These are phyloP conservation scores for Uria lomvia DNA, from an alignment of 2,113 vertebrate species.

Conservation along the genomic window DNA sequence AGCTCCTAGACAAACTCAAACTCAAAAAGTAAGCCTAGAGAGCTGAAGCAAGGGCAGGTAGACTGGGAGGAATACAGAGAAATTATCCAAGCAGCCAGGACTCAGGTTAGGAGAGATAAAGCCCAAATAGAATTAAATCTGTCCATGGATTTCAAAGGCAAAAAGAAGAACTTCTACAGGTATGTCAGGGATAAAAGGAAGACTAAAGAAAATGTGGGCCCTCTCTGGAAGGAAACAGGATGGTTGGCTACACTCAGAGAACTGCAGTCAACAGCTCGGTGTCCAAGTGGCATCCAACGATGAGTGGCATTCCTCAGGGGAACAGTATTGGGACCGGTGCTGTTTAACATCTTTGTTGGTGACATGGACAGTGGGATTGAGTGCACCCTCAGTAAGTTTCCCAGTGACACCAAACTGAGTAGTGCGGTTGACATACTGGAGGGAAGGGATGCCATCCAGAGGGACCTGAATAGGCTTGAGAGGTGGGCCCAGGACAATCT, in stretches of 20 bases:
- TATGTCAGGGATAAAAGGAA: not conserved
- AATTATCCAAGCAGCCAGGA: not conserved
- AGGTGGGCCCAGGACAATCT: not conserved
- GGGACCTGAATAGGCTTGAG: not conserved
- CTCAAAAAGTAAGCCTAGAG: not conserved
- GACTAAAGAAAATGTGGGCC: not conserved
- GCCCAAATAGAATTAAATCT: not conserved
- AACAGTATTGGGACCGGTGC: not conserved
- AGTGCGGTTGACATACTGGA: not conserved
- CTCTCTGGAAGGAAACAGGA: not conserved
- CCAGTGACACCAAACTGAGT: not conserved
- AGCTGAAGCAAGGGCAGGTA: not conserved
- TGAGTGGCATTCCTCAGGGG: not conserved
- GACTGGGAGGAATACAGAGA: not conserved
- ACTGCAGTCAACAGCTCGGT: not conserved
- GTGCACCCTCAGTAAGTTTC: not conserved
- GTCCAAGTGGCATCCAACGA: not conserved
- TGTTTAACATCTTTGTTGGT: not conserved
- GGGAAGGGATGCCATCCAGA: not conserved
- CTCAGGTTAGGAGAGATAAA: not conserved
- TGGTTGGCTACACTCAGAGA: not conserved
- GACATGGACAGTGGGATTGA: not conserved
- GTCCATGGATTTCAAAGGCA: not conserved
- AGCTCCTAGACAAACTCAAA: not conserved
- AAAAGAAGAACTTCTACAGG: not conserved